Evolutionary conservation across 2,797 vertebrate species (phyloP).

Genomic region (Mus minutoides): DNA sequence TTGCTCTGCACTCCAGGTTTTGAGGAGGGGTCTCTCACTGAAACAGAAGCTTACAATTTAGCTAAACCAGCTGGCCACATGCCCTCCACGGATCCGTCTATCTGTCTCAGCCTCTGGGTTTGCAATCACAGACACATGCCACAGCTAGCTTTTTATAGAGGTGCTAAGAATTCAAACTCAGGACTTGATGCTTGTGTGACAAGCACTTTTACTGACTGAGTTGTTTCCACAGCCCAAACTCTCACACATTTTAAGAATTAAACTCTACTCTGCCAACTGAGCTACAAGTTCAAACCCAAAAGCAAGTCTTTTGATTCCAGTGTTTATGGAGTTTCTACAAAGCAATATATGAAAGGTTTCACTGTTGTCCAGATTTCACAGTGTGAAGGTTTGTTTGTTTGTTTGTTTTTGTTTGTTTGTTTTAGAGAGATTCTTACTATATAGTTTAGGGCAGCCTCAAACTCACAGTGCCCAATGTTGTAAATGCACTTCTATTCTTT

Average conservation of each 20-base stretch:
- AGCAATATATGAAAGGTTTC: background rate
- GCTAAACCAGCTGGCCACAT: background rate
- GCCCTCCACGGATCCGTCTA: background rate
- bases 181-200: background rate
- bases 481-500: conserved; percentile 34
- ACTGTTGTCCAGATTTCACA: background rate
- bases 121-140: background rate
- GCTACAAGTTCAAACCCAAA: background rate
- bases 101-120: background rate
- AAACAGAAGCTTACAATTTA: background rate
- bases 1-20: background rate
- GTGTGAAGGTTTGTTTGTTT: background rate
- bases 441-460: background rate
- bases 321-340: background rate
- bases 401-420: background rate
- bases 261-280: background rate
- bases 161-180: background rate
- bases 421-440: background rate
- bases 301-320: background rate
- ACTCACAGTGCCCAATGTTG: background rate
- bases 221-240: background rate
- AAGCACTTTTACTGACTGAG: background rate
- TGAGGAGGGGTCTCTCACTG: background rate
- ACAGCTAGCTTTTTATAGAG: background rate
- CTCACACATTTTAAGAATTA: conserved; percentile 39